phyloP scores from a whole-genome alignment of 2,888 invertebrate species.

The Muscina levida region DNA sequence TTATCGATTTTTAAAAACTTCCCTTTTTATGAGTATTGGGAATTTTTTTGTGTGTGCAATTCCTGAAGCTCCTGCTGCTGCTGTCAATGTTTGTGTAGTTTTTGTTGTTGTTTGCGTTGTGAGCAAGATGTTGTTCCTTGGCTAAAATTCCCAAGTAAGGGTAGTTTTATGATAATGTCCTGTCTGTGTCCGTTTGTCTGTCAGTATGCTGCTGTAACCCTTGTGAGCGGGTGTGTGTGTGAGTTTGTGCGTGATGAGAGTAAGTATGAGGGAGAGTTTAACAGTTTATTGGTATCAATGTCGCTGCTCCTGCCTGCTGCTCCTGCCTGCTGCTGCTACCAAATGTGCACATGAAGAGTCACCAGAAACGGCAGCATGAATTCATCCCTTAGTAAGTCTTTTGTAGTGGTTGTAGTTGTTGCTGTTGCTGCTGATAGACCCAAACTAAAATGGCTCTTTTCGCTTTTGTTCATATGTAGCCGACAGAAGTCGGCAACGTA shows the following conservation, averaged over 20 bases:
- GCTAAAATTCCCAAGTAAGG: constrained; percentile 4
- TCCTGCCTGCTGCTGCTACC: background rate
- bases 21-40: constrained; percentile 49
- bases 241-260: background rate
- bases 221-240: constrained; percentile 13
- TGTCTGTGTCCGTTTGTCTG: constrained; percentile 1
- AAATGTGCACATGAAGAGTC: constrained; percentile 6
- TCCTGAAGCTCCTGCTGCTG: constrained; percentile 20
- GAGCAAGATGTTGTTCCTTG: constrained; percentile 27
- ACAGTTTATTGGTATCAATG: constrained; percentile 5
- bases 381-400: constrained; percentile 68
- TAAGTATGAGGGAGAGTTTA: constrained; percentile 9
- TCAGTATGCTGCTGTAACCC: too few species aligned
- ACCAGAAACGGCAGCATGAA: constrained; percentile 34
- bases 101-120: too few species aligned
- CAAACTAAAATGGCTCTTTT: constrained; percentile 44
- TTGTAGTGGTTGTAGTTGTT: constrained; percentile 57
- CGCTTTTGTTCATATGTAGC: constrained; percentile 43
- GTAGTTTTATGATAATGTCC: constrained; percentile 39
- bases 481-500: constrained; percentile 22
- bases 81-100: constrained; percentile 35
- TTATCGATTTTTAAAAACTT: constrained; percentile 64
- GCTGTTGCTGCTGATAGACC: constrained; percentile 30
- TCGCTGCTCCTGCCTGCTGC: background rate
- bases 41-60: constrained; percentile 32